Percentiles rank a stretch among this genome's conserved stretches.
These are phyloP conservation scores for Triplophysa siluroides DNA, from an alignment of 2,113 vertebrate genomes.

Conservation along the genomic window DNA sequence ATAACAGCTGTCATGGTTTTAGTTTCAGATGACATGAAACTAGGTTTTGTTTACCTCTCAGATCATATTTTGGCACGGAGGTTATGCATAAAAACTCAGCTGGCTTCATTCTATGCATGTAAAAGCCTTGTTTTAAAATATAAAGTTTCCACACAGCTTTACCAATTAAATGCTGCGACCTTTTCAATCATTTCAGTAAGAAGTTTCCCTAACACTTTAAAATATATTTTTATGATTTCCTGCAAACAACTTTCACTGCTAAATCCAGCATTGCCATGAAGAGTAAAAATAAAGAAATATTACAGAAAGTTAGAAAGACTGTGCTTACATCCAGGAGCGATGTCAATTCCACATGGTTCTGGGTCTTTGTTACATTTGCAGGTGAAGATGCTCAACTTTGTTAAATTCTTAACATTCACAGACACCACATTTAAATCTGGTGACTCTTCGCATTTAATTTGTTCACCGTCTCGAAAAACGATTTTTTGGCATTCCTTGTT, in stretches of 20 bases:
- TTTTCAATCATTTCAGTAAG: not conserved
- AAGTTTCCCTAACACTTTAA: too few relatives aligned
- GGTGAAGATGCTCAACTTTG: constrained; percentile 58
- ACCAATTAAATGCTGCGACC: not conserved
- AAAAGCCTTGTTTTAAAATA: not conserved
- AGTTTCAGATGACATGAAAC: not conserved
- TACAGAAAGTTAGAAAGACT: constrained; percentile 1
- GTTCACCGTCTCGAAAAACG: constrained; percentile 7
- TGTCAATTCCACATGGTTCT: constrained; percentile 73
- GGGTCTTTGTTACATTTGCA: constrained; percentile 53
- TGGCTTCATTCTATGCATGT: not conserved
- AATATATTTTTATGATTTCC: too few relatives aligned
- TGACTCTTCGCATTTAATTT: not conserved
- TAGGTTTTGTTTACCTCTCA: not conserved
- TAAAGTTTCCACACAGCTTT: not conserved
- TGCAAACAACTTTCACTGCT: too few relatives aligned
- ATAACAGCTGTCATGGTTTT: not conserved
- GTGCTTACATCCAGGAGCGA: constrained; percentile 70
- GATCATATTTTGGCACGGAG: not conserved
- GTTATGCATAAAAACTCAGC: not conserved
- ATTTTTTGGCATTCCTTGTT: constrained; percentile 32
- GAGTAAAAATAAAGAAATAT: not conserved
- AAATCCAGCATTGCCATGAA: too few relatives aligned
- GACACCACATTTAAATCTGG: constrained; percentile 31
- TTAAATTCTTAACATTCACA: constrained; percentile 60